Evolutionary conservation across 1,140 invertebrate species (phyloP).

Genomic region (Tetragnatha versicolor): DNA sequence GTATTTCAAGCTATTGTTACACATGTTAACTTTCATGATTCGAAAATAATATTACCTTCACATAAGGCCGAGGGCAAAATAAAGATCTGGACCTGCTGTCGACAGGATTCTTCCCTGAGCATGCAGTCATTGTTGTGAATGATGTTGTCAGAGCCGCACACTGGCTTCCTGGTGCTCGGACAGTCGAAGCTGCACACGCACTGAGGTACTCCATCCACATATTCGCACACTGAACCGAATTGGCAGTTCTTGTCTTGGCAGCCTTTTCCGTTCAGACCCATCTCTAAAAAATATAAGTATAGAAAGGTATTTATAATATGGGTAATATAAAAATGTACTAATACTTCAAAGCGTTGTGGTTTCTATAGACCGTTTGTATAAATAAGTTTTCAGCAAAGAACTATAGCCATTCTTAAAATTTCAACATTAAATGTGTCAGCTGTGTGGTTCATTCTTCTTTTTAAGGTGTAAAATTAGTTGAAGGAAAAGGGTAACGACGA

Average conservation of each 20-base stretch:
- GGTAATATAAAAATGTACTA: neutral
- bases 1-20: too few relatives aligned
- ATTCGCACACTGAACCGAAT: constrained; percentile 57
- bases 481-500: too few relatives aligned
- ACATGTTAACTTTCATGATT: too few relatives aligned
- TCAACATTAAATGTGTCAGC: too few relatives aligned
- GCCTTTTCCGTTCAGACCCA: constrained; percentile 29
- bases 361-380: neutral
- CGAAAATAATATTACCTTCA: too few relatives aligned
- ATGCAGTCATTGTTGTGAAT: constrained; percentile 83
- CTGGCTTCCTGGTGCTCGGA: constrained; percentile 28
- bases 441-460: too few relatives aligned
- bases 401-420: too few relatives aligned
- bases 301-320: too few relatives aligned
- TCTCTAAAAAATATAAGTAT: constrained; percentile 4
- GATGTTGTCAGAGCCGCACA: constrained; percentile 73
- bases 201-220: constrained; percentile 39
- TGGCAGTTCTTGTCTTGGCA: constrained; percentile 57
- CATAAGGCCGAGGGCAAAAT: constrained; percentile 76
- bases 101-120: constrained; percentile 86
- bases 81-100: constrained; percentile 80
- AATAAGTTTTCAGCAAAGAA: too few relatives aligned
- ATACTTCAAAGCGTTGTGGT: neutral
- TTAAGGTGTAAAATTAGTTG: too few relatives aligned
- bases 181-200: constrained; percentile 57